Evolutionary conservation across 2,888 invertebrate species (phyloP).

Genomic region (Nomada ruficornis): DNA sequence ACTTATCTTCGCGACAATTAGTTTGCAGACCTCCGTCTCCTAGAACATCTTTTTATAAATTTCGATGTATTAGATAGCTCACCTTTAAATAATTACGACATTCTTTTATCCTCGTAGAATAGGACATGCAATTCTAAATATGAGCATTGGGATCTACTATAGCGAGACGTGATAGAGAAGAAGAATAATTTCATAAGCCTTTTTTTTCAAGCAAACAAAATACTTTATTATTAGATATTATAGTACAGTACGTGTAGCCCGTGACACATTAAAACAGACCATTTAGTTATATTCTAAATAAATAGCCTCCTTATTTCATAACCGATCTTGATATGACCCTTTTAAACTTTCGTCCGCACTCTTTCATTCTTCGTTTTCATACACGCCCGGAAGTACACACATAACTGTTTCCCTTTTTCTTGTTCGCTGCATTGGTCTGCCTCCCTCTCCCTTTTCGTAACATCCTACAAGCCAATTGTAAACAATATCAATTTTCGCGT

Average conservation of each 20-base stretch:
- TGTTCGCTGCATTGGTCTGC: not conserved
- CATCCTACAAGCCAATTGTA: conserved; percentile 76
- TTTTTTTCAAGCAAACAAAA: conserved; percentile 83
- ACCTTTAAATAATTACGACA: too few relatives aligned
- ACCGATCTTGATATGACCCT: conserved; percentile 84
- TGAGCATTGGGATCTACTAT: too few relatives aligned
- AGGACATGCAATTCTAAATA: too few relatives aligned
- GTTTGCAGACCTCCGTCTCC: too few relatives aligned
- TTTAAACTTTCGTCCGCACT: conserved; percentile 51
- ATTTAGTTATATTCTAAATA: conserved; percentile 84
- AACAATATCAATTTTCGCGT: conserved; percentile 79
- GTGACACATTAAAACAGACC: conserved; percentile 84
- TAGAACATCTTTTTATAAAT: too few relatives aligned
- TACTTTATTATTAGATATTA: conserved; percentile 84
- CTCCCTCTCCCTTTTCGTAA: conserved; percentile 56
- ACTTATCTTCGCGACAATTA: too few relatives aligned
- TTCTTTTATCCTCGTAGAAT: too few relatives aligned
- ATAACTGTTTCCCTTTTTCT: conserved; percentile 45
- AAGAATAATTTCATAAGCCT: not conserved
- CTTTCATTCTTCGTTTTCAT: conserved; percentile 47
- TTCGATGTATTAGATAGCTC: too few relatives aligned
- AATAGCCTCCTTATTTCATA: conserved; percentile 83
- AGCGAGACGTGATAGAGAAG: not conserved
- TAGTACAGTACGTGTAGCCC: conserved; percentile 84
- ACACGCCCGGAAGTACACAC: not conserved